Conservation (phyloP, 2,797 vertebrate genomes). For the Borostomias antarcticus region DNA sequence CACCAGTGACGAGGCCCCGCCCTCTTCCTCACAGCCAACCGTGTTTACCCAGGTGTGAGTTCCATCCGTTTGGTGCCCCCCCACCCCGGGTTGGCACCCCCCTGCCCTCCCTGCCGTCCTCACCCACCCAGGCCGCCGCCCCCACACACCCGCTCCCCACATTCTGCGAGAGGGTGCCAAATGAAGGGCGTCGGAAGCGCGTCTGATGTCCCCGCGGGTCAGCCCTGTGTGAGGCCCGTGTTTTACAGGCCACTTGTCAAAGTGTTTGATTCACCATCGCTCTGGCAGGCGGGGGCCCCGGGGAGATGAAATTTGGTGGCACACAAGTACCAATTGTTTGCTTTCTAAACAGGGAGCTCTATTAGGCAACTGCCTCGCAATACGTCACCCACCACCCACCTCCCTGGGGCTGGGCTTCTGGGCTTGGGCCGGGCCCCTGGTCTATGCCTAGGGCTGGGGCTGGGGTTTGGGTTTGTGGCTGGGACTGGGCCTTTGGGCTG, state of each 20-base stretch:
- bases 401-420: background rate
- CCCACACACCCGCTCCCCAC: conserved; percentile 65
- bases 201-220: conserved; percentile 68
- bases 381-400: too few relatives aligned
- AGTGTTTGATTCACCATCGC: conserved; percentile 72
- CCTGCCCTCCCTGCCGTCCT: conserved; percentile 38
- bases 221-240: conserved; percentile 59
- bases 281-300: conserved; percentile 58
- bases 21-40: conserved; percentile 6
- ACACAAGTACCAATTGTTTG: conserved; percentile 71
- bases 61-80: conserved; percentile 23
- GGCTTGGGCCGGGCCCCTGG: too few relatives aligned
- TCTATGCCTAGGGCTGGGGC: too few relatives aligned
- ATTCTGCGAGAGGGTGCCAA: conserved; percentile 73
- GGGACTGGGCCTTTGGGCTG: background rate
- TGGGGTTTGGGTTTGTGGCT: background rate
- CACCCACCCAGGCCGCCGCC: conserved; percentile 50
- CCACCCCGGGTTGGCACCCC: conserved; percentile 35
- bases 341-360: conserved; percentile 68
- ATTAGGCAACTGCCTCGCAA: conserved; percentile 62
- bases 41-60: conserved; percentile 64
- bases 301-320: conserved; percentile 68
- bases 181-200: conserved; percentile 65
- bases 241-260: conserved; percentile 74
- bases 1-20: background rate